Percentiles rank a stretch among this genome's conserved stretches.
phyloP scores from a whole-genome alignment of 2,113 vertebrate genomes.

The Strix aluco region DNA sequence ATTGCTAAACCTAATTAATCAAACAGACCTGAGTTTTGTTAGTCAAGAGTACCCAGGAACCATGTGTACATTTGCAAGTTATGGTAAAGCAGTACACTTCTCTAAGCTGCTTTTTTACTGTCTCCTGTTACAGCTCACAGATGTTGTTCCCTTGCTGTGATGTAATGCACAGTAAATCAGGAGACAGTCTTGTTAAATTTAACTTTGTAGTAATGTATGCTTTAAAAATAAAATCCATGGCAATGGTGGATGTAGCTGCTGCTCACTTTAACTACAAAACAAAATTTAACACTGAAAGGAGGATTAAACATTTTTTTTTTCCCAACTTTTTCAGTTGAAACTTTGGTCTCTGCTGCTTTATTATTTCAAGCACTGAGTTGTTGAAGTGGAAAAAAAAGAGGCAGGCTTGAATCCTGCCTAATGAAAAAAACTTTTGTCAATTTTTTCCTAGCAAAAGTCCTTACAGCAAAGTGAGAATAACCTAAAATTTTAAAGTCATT shows the following conservation, averaged over 20 bases:
- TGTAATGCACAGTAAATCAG: slow-evolving; percentile 27
- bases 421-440: not conserved
- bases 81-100: not conserved
- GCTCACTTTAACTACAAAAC: not conserved
- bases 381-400: not conserved
- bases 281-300: not conserved
- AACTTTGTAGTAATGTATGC: not conserved
- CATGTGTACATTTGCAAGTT: not conserved
- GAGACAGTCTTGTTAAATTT: slow-evolving; percentile 21
- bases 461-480: not conserved
- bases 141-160: slow-evolving; percentile 15
- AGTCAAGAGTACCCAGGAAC: not conserved
- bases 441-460: not conserved
- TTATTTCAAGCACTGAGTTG: not conserved
- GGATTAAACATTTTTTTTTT: not conserved
- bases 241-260: not conserved
- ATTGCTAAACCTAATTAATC: not conserved
- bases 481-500: not conserved
- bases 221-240: slow-evolving; percentile 34
- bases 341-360: not conserved
- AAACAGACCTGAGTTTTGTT: not conserved
- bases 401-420: not conserved
- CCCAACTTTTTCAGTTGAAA: not conserved
- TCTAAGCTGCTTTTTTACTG: not conserved
- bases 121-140: slow-evolving; percentile 22